Evolutionary conservation across 2,797 vertebrate genomes (phyloP), one percentile per base, ranked within the genome.

Genomic region (Bovichtus diacanthus): DNA sequence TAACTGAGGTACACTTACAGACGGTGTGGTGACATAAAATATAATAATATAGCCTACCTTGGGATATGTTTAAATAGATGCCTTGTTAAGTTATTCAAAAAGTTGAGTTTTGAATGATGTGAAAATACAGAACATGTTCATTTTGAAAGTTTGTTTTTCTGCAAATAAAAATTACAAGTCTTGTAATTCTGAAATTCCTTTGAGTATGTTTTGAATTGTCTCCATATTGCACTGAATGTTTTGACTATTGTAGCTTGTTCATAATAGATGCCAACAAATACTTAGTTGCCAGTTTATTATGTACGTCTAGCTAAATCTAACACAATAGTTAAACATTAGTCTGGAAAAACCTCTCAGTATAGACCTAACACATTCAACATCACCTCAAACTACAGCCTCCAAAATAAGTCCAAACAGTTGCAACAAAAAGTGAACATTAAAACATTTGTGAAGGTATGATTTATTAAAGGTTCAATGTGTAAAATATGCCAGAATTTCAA

Each of bases 81-180:
- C 72, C 69, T 75, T 67, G 29, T 71, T 81, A 70, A 74, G 7
- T 78, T 81, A 65, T 81, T 63, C 2, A 63, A 34, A 46, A 47
- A 62, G 11, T 54, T 55, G 8, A 59, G 34, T 71, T 61, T 43
- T 53, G 4, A 55, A 49, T 61, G 13, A 46, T 81, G 64, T 78
- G 10, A 12, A 61, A 64, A 67, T 46, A 49, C 11, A 44, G 31
- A 69, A 38, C 1, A 36, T 67, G 7, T 59, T 76, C 1, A 41
- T 63, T 34, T 60, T 60, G 13, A 67, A 60, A 36, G 16, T 60
- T 36, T 23, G 4, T 25, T 21, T 5, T 7, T 66, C 38, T 77
- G 43, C 9, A 76, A 87, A 84, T 86, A 84, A 86, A 87, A 50
- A 43, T n/a, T 1, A 25, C 5, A 7, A 49, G 2, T 66, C 18